Conservation (phyloP, 2,113 vertebrate genomes). For the Hucho hucho region DNA sequence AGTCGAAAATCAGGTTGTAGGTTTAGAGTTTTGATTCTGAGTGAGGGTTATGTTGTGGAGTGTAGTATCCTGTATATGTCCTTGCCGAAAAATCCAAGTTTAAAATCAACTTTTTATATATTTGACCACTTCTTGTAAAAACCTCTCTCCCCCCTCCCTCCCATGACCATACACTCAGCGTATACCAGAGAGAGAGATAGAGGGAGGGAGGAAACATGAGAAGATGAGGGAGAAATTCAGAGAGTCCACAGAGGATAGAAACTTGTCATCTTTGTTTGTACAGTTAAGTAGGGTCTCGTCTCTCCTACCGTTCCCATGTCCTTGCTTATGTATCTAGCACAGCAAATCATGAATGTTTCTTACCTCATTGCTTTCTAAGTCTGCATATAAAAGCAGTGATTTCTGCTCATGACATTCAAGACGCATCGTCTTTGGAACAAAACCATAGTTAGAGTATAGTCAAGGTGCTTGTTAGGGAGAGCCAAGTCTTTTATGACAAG, state of each 20-base stretch:
- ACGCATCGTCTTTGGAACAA: neutral
- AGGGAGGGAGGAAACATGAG: neutral
- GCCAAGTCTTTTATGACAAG: conserved; percentile 13
- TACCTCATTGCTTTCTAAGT: too few species aligned
- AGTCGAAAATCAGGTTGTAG: too few species aligned
- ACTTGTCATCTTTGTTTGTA: neutral
- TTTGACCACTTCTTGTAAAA: too few species aligned
- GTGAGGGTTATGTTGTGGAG: too few species aligned
- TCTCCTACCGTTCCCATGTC: neutral
- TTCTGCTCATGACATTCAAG: neutral
- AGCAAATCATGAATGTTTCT: neutral
- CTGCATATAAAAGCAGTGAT: too few species aligned
- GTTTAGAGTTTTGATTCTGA: too few species aligned
- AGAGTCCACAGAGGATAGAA: neutral
- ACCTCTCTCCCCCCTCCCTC: too few species aligned
- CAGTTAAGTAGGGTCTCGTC: neutral
- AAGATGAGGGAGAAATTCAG: neutral
- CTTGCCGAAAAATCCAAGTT: too few species aligned
- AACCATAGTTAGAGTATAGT: neutral
- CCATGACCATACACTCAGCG: too few species aligned
- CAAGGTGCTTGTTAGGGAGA: conserved; percentile 27
- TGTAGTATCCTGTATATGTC: too few species aligned
- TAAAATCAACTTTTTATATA: too few species aligned
- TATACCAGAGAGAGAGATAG: neutral
- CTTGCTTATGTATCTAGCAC: neutral